Percentiles rank a stretch among this genome's conserved stretches.
phyloP scores from a whole-genome alignment of 2,113 vertebrate species.

The Laterallus jamaicensis region DNA sequence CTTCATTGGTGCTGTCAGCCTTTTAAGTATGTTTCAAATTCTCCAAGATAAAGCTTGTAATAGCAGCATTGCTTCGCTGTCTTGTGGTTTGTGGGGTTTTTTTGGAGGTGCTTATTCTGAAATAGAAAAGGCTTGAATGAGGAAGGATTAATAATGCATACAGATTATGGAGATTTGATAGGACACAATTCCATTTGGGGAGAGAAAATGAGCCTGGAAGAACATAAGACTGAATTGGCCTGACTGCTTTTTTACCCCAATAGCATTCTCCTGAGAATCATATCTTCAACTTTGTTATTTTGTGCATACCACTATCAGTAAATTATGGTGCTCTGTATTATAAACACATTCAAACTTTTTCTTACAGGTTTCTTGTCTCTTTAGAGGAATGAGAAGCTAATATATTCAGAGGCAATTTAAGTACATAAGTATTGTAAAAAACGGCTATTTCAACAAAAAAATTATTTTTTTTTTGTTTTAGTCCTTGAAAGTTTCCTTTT shows the following conservation, averaged over 20 bases:
- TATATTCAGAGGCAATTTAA: background rate
- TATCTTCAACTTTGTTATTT: background rate
- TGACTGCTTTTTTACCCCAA: background rate
- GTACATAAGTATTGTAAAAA: background rate
- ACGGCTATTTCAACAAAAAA: background rate
- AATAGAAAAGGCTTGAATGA: background rate
- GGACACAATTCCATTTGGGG: accelerated
- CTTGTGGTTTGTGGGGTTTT: background rate
- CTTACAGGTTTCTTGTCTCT: background rate
- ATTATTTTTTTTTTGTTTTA: background rate
- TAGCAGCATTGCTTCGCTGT: background rate
- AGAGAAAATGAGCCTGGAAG: background rate
- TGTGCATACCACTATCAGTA: background rate
- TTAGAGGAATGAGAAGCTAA: background rate
- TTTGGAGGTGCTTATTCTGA: background rate
- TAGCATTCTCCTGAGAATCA: background rate
- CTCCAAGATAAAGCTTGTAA: background rate
- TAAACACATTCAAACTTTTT: background rate
- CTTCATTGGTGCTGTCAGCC: background rate
- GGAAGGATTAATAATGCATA: background rate
- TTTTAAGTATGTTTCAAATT: background rate
- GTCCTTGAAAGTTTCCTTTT: background rate
- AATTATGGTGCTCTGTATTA: background rate
- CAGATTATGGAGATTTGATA: background rate
- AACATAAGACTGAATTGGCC: background rate